These are phyloP conservation scores for Euwallacea fornicatus DNA, from an alignment of 1,140 invertebrate species.

Conservation along the genomic window DNA sequence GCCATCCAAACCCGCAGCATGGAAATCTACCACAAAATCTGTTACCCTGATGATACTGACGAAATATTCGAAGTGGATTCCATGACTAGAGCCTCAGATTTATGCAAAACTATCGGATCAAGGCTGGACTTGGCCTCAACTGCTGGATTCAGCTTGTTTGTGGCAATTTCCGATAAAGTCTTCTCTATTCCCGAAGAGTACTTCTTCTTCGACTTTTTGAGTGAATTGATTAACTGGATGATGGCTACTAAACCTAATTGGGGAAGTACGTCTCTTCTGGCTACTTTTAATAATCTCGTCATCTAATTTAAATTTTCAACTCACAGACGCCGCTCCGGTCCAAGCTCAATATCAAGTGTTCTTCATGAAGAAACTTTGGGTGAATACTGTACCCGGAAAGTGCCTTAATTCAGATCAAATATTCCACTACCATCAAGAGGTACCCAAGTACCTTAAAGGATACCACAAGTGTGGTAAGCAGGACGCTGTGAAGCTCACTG, in stretches of 20 bases:
- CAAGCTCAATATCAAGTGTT: conserved; percentile 90
- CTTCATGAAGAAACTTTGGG: conserved; percentile 97
- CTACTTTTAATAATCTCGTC: neutral
- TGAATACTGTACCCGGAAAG: conserved; percentile 83
- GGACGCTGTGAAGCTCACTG: conserved; percentile 77
- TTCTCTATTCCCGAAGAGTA: conserved; percentile 90
- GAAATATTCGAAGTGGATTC: conserved; percentile 80
- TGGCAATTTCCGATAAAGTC: conserved; percentile 91
- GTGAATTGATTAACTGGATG: conserved; percentile 85
- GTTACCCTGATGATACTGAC: conserved; percentile 92
- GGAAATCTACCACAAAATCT: conserved; percentile 91
- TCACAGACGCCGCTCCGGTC: conserved; percentile 58
- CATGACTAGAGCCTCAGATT: conserved; percentile 79
- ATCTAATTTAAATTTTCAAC: conserved; percentile 6
- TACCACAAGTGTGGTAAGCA: conserved; percentile 82
- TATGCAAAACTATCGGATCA: conserved; percentile 79
- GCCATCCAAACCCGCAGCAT: conserved; percentile 92
- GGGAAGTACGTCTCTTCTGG: conserved; percentile 61
- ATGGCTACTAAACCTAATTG: conserved; percentile 74
- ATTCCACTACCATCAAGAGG: conserved; percentile 94
- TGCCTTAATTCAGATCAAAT: conserved; percentile 90
- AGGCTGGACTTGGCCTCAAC: conserved; percentile 72
- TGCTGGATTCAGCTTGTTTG: conserved; percentile 90
- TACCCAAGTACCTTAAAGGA: conserved; percentile 88
- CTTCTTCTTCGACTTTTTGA: conserved; percentile 95